A percentile compares a stretch with the other conserved stretches of the same genome.
Conservation (phyloP, 2,888 invertebrate species). For the Hypselothyrea guttata region DNA sequence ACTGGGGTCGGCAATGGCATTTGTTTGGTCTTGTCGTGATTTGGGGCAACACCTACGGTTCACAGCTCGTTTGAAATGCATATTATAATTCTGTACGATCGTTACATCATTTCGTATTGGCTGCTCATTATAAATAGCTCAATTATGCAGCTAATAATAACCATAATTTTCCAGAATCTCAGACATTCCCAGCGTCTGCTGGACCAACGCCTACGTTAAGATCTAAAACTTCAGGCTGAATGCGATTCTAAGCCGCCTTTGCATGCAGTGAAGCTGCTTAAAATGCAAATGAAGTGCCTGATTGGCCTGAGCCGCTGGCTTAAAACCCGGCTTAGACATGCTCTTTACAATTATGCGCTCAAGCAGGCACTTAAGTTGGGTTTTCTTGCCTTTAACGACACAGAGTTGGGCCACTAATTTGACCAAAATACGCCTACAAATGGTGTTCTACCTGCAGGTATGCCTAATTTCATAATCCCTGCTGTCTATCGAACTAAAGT, state of each 20-base stretch:
- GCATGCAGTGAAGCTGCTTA: constrained; percentile 38
- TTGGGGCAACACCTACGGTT: constrained; percentile 71
- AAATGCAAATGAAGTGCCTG: constrained; percentile 69
- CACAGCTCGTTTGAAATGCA: constrained; percentile 60
- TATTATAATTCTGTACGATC: constrained; percentile 1
- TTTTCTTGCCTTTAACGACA: background rate
- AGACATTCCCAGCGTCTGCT: constrained; percentile 9
- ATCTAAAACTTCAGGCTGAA: background rate
- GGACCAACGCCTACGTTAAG: constrained; percentile 53
- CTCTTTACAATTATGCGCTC: constrained; percentile 50
- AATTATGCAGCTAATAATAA: constrained; percentile 69
- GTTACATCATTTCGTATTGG: constrained; percentile 54
- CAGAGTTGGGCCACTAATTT: constrained; percentile 54
- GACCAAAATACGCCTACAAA: constrained; percentile 27
- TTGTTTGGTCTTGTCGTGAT: constrained; percentile 45
- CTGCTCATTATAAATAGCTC: constrained; percentile 60
- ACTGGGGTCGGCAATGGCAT: constrained; percentile 19
- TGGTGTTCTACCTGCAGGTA: constrained; percentile 27
- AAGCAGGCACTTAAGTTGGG: constrained; percentile 44
- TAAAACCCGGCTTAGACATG: constrained; percentile 29
- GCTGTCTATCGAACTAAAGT: constrained; percentile 15
- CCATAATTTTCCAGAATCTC: constrained; percentile 49
- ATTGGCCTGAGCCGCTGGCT: constrained; percentile 55
- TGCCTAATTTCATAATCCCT: constrained; percentile 23
- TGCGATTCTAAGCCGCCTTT: constrained; percentile 54